Evolutionary conservation across 2,113 vertebrate species (phyloP), one percentile per base, ranked within the genome.

Genomic region (Melierax canorus): DNA sequence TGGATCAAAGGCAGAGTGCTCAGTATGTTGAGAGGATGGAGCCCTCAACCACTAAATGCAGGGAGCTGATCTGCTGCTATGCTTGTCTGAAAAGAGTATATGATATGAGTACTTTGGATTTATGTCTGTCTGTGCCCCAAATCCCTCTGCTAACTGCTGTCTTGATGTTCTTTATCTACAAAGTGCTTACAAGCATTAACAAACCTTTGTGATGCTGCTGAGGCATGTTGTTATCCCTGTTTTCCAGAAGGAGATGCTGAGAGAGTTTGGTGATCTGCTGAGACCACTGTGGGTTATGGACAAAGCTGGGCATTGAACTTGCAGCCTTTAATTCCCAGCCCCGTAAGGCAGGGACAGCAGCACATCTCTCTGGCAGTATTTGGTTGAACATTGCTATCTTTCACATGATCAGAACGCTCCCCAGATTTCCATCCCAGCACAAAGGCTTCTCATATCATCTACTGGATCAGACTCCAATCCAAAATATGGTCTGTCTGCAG

Each of bases 101-200:
- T 56, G 64, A 83, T 90, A 84, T 2, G 36, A 94, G 62, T 60
- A 27, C 74, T 92, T 89, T 50, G 72, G 86, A 87, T 96, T 96
- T 96, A 55, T 58, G 66, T 76, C 88, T 93, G 22, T 79, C 83
- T 92, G 60, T 84, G 91, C 86, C 94, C 84, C 66, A 92, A 92
- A 95, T 95, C 95, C 83, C 76, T 92, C 66, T 93, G 90, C 86
- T 75, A 56, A 62, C 92, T 87, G 84, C 91, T 66, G 76, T 64
- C 91, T 97, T 91, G 80, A 89, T 95, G 92, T 91, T 82, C 50
- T 67, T 96, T 95, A 94, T 94, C 96, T 95, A 45, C 83, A 89
- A 67, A 96, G 89, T 41, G 60, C 95, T 95, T 92, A 68, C 22
- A 77, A 91, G 91, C 56, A 50, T 91, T 96, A 87, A 81, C 53